phyloP scores from a whole-genome alignment of 37 sponge, comb jelly and placozoan genomes.

The Tethya wilhelma region DNA sequence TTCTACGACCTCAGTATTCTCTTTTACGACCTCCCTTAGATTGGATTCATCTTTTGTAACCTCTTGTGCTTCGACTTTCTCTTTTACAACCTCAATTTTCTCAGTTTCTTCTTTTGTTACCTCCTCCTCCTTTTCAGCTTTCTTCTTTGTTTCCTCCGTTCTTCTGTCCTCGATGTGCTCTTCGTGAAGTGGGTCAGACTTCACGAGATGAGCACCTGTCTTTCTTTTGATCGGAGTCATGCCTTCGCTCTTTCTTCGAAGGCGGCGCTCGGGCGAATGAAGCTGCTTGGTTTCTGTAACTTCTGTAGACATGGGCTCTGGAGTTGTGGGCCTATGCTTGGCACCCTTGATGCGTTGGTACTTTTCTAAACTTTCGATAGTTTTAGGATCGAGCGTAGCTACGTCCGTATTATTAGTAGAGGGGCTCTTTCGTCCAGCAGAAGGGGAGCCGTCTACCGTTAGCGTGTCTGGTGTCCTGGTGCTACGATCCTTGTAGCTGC shows the following conservation, averaged over 20 bases:
- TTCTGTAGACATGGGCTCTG: neutral
- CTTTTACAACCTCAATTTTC: neutral
- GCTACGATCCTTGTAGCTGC: too few relatives aligned
- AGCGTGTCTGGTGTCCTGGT: too few relatives aligned
- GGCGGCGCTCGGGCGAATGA: conserved; percentile 1
- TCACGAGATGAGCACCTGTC: neutral
- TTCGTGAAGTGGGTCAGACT: conserved; percentile 11
- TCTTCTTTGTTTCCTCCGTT: neutral
- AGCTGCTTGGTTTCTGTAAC: neutral
- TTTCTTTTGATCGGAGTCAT: conserved; percentile 9
- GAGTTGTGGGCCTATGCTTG: conserved; percentile 17
- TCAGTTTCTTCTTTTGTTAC: neutral
- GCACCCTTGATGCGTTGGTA: conserved; percentile 7
- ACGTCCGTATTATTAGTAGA: neutral
- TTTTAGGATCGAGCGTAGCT: conserved; percentile 5
- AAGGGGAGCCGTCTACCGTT: neutral
- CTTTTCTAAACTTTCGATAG: conserved; percentile 13
- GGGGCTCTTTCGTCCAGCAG: neutral
- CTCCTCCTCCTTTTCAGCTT: conserved; percentile 2
- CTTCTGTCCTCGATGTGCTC: neutral
- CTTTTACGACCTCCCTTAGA: too few relatives aligned
- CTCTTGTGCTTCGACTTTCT: neutral
- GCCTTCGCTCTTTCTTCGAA: conserved; percentile 42
- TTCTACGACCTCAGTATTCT: neutral
- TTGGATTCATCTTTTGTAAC: too few relatives aligned